A percentile compares a stretch with the other conserved stretches of the same genome.
Conservation (phyloP, 1,140 invertebrate genomes). For the Drosophila sp. region DNA sequence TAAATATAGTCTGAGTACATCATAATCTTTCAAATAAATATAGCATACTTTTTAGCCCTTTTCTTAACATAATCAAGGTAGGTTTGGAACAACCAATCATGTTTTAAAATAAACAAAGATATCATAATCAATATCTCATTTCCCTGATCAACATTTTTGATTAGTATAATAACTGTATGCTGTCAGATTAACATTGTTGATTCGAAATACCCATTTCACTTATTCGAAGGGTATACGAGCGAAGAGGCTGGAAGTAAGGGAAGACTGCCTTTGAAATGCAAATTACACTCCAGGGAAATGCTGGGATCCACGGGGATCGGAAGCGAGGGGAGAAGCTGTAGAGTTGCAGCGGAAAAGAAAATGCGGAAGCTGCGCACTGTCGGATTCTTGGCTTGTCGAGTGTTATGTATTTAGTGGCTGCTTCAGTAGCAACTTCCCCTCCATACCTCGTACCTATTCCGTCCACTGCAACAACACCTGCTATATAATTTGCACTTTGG, state of each 20-base stretch:
- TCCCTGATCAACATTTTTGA: too few species aligned
- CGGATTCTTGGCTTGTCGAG: slow-evolving; percentile 70
- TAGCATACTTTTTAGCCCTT: too few species aligned
- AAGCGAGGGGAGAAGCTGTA: background rate
- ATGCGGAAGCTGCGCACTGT: slow-evolving; percentile 69
- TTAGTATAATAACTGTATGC: too few species aligned
- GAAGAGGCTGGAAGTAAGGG: slow-evolving; percentile 34
- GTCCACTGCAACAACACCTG: slow-evolving; percentile 27
- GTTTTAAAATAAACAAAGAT: too few species aligned
- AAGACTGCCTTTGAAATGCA: slow-evolving; percentile 74
- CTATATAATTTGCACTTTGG: slow-evolving; percentile 54
- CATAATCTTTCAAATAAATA: too few species aligned
- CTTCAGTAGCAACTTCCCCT: slow-evolving; percentile 20
- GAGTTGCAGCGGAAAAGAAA: slow-evolving; percentile 51
- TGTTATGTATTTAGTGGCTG: slow-evolving; percentile 77
- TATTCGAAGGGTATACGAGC: slow-evolving; percentile 23
- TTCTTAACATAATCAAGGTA: too few species aligned
- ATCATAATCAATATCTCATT: too few species aligned
- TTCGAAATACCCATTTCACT: slow-evolving; percentile 10
- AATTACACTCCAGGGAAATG: slow-evolving; percentile 65
- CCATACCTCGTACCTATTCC: background rate
- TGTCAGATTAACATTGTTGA: background rate
- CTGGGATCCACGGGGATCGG: background rate
- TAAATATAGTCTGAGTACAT: too few species aligned
- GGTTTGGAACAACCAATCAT: too few species aligned